Evolutionary conservation across 92 coral and sea anemone genomes (phyloP), one percentile per base, ranked within the genome.

Genomic region (Metridium senile): DNA sequence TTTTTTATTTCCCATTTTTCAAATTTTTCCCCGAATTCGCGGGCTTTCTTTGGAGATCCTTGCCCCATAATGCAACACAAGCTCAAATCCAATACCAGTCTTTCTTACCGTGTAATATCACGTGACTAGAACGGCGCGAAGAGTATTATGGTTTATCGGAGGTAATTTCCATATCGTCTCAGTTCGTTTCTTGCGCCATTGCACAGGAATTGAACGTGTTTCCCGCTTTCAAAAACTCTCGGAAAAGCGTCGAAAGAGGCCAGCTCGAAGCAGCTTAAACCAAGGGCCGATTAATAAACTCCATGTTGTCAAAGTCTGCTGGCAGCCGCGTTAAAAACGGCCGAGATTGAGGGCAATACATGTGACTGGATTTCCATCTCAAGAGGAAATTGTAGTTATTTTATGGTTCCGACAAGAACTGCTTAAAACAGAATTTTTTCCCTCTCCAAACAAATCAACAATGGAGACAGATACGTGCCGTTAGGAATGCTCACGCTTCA

Each of bases 221-320:
- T 91, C 97, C 97, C 97, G 97, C 97, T 89, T 89, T 83, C 83
- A 71, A 84, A 77, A 81, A 53, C 71, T 62, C 78, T 80, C 69
- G 89, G 72, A 79, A 61, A 67, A 66, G 25, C 73, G 52, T 81
- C 20, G 20, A 34, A 57, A 17, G 68, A 56, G 49, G 62, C 26
- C 62, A 61, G 39, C 35, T 26, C 57, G 39, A 72, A 33, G 70
- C 34, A 72, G 31, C 56, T 17, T 31, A 57, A 22, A 31, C 52
- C 65, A 68, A 33, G 51, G 35, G 28, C 29, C 49, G 34, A 68
- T 70, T 32, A 52, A 51, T 75, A 74, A 1, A 27, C 58, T 70
- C 71, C 54, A 79, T 79, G 84, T 79, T 69, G 76, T 70, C 84
- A 70, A 59, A 70, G 61, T 68, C 54, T 68, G 58, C 47, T 33